These are phyloP conservation scores for Papilio machaon DNA, from an alignment of 1,140 invertebrate genomes.

Conservation along the genomic window DNA sequence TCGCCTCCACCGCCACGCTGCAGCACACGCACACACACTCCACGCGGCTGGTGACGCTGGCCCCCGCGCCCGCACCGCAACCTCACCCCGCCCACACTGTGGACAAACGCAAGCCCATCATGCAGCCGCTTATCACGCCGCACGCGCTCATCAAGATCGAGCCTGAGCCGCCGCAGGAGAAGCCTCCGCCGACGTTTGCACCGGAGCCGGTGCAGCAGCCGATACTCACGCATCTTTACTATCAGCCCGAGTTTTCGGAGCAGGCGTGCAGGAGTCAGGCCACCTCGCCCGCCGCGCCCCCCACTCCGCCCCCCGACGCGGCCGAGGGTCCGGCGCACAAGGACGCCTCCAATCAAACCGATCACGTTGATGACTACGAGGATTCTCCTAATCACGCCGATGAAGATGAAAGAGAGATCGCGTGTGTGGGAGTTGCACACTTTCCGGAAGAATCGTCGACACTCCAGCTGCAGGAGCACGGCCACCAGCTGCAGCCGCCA, in stretches of 20 bases:
- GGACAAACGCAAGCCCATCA: conserved; percentile 83
- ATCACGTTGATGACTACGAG: conserved; percentile 84
- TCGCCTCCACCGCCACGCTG: conserved; percentile 77
- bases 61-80: conserved; percentile 76
- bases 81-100: conserved; percentile 62
- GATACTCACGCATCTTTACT: conserved; percentile 81
- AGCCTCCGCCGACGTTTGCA: conserved; percentile 69
- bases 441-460: conserved; percentile 64
- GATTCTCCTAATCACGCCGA: conserved; percentile 73
- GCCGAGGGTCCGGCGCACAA: conserved; percentile 84
- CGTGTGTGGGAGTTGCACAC: conserved; percentile 75
- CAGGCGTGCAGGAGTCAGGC: conserved; percentile 83
- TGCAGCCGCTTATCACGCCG: conserved; percentile 83
- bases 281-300: conserved; percentile 78
- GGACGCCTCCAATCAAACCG: conserved; percentile 91
- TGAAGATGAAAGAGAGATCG: conserved; percentile 81
- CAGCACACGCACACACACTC: conserved; percentile 84
- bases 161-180: conserved; percentile 80
- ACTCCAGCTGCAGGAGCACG: conserved; percentile 48
- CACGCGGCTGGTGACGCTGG: conserved; percentile 82
- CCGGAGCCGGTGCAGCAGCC: conserved; percentile 85
- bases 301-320: conserved; percentile 84
- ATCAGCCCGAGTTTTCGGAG: conserved; percentile 77
- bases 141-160: conserved; percentile 86
- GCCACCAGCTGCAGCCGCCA: conserved; percentile 50